Conservation (phyloP, 2,888 invertebrate genomes). For the Synanthedon tipuliformis region DNA sequence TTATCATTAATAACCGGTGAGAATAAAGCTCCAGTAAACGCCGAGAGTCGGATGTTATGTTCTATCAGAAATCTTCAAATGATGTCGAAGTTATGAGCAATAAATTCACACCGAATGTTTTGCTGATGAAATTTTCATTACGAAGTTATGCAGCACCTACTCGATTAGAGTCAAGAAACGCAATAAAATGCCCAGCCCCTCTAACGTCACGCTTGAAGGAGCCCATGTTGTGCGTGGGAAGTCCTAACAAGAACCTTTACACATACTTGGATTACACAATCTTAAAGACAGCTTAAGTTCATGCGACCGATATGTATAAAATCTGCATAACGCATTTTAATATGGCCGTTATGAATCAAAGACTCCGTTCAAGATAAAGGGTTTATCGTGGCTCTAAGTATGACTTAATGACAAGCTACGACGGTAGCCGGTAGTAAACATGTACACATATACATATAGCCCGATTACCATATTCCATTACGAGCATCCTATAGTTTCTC, state of each 20-base stretch:
- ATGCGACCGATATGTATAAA: not conserved
- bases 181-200: slow-evolving; percentile 60
- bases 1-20: too few relatives aligned
- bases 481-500: slow-evolving; percentile 32
- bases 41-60: too few relatives aligned
- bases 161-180: slow-evolving; percentile 39
- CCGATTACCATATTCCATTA: slow-evolving; percentile 21
- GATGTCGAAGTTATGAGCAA: not conserved
- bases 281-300: slow-evolving; percentile 32
- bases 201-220: slow-evolving; percentile 54
- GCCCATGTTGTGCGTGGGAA: slow-evolving; percentile 61
- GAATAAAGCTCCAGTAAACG: too few relatives aligned
- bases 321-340: not conserved
- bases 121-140: not conserved
- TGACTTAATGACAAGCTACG: slow-evolving; percentile 22
- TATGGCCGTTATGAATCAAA: not conserved
- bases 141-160: slow-evolving; percentile 20
- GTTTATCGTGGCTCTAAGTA: too few relatives aligned
- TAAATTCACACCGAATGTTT: not conserved
- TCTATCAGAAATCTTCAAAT: not conserved
- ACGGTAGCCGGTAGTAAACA: slow-evolving; percentile 21
- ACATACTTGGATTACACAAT: slow-evolving; percentile 65
- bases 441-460: slow-evolving; percentile 10
- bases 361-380: not conserved
- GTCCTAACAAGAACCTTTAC: slow-evolving; percentile 38